Conservation (phyloP, 2,888 invertebrate genomes). For the Rhodophaea formosa region DNA sequence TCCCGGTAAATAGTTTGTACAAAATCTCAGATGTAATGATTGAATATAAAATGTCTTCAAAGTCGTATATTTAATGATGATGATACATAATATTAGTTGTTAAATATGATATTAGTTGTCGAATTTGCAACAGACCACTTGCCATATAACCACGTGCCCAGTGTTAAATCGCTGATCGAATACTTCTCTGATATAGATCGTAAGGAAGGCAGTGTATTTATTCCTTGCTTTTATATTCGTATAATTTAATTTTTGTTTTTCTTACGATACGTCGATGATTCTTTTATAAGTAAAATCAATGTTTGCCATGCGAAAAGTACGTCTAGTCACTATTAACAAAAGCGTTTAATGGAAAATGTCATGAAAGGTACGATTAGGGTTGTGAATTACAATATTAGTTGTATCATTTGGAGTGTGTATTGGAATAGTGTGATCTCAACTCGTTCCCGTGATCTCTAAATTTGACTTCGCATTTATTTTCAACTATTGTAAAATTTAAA, state of each 20-base stretch:
- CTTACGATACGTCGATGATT: conserved; percentile 24
- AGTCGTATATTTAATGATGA: conserved; percentile 46
- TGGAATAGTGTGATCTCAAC: conserved; percentile 69
- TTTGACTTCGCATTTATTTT: conserved; percentile 70
- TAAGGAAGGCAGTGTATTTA: conserved; percentile 14
- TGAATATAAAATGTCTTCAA: conserved; percentile 55
- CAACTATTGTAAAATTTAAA: conserved; percentile 43
- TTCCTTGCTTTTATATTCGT: conserved; percentile 20
- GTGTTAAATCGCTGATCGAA: conserved; percentile 37
- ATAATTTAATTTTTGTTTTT: conserved; percentile 21
- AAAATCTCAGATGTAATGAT: conserved; percentile 59
- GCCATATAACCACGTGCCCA: conserved; percentile 47
- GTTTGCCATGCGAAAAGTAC: conserved; percentile 66
- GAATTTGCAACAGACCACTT: conserved; percentile 42
- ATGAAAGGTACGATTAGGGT: conserved; percentile 69
- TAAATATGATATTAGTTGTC: conserved; percentile 25
- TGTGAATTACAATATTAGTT: conserved; percentile 76
- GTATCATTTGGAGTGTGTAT: conserved; percentile 55
- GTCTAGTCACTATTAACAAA: conserved; percentile 71
- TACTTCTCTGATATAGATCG: conserved; percentile 28
- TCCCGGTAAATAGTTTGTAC: conserved; percentile 78
- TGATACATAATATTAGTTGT: conserved; percentile 35
- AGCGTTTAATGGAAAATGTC: conserved; percentile 56
- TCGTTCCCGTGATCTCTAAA: conserved; percentile 72
- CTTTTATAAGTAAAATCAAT: conserved; percentile 32